Evolutionary conservation across 2,888 invertebrate species (phyloP), one percentile per base, ranked within the genome.

Genomic region (Zonitis immaculata): DNA sequence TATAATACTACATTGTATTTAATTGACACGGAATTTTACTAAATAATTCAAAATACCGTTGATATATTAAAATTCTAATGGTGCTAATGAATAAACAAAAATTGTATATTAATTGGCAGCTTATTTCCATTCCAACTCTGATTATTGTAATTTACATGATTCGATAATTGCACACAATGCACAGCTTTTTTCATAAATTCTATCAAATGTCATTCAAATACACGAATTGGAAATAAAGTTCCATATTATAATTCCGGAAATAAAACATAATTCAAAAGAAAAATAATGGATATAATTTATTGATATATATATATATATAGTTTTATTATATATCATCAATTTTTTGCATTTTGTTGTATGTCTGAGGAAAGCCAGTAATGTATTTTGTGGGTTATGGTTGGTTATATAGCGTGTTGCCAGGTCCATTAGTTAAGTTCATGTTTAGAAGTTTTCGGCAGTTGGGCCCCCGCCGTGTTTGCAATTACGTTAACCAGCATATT

Each of bases 371-470:
- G 11, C 39, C 9, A 39, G 11, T 20, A 20, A 35, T 11, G 44
- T 51, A 25, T 56, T 55, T 59, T 56, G 54, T 60, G 52, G 60
- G 60, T 58, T 59, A 55, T 61, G 62, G 54, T 60, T 51, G 60
- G 60, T 58, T 59, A 55, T 61, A 63, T 69, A 61, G 70, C 68
- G 68, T 66, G 69, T 56, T 64, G 50, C 56, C 47, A 54, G 62
- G 65, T 69, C 70, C 68, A 71, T 71, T 70, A 70, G 70, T 70
- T 67, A 66, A 65, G 68, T 69, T 68, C 69, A 67, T 67, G 69
- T 67, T 68, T 67, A 62, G 68, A 66, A 66, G 63, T 68, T 68
- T n/a, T 64, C 65, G 64, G 60, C 63, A 64, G 63, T 62, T 65
- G 62, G 60, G 62, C n/a, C n/a, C n/a, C n/a, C n/a, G n/a, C 65